Evolutionary conservation across 2,113 vertebrate genomes (phyloP).

Genomic region (Cacatua alba): DNA sequence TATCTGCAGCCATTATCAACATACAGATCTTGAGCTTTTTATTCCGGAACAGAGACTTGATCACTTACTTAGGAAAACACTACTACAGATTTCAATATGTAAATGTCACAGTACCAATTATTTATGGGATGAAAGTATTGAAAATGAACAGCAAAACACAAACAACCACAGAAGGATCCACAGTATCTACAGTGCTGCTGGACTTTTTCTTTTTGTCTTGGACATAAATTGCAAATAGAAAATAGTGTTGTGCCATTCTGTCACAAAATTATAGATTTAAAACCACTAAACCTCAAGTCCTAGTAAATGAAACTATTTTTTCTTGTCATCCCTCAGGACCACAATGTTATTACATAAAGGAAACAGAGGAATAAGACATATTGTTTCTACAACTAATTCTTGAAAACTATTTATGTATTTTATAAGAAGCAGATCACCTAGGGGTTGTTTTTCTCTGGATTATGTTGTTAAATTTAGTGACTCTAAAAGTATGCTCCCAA

Average conservation of each 20-base stretch:
- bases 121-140: neutral
- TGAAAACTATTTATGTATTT: conserved; percentile 59
- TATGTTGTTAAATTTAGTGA: conserved; percentile 21
- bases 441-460: neutral
- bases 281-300: conserved; percentile 48
- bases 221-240: conserved; percentile 36
- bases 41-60: neutral
- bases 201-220: neutral
- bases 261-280: conserved; percentile 60
- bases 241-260: neutral
- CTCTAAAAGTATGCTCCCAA: conserved; percentile 38
- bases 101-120: neutral
- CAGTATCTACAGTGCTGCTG: neutral
- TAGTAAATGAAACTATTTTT: conserved; percentile 67
- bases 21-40: neutral
- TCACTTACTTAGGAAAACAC: neutral
- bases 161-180: neutral
- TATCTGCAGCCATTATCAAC: neutral
- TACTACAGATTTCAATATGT: neutral
- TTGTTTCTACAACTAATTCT: conserved; percentile 47
- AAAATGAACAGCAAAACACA: neutral
- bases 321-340: conserved; percentile 65
- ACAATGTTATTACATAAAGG: conserved; percentile 52
- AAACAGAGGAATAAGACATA: conserved; percentile 44
- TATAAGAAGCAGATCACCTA: conserved; percentile 52